Percentiles rank a stretch among this genome's conserved stretches.
Evolutionary conservation across 2,888 invertebrate genomes (phyloP).

Genomic region (Hymenopus coronatus): DNA sequence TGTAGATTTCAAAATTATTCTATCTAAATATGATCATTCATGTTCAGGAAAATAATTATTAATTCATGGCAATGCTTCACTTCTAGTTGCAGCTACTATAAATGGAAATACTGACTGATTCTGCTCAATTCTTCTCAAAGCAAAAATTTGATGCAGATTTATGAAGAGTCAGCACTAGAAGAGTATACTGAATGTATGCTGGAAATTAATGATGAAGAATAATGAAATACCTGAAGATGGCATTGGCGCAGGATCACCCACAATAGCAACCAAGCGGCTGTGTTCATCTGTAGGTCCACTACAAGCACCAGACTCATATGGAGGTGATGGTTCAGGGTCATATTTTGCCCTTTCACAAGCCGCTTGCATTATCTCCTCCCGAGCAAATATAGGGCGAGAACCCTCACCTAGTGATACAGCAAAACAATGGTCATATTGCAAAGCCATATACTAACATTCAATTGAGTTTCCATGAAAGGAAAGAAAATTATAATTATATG

Average conservation of each 20-base stretch:
- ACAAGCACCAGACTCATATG: neutral
- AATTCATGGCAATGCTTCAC: too few relatives aligned
- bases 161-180: neutral
- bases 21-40: too few relatives aligned
- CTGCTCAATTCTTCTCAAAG: neutral
- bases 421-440: neutral
- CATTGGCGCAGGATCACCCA: conserved; percentile 16
- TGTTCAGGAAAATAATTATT: too few relatives aligned
- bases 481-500: neutral
- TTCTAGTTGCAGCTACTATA: neutral
- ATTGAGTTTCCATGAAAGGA: neutral
- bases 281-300: conserved; percentile 16
- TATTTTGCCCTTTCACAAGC: conserved; percentile 9
- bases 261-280: conserved; percentile 27
- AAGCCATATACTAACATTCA: neutral
- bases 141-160: neutral
- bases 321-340: neutral
- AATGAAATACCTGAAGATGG: neutral
- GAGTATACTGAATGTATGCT: neutral
- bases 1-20: too few relatives aligned
- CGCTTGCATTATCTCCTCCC: conserved; percentile 34
- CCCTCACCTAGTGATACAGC: conserved; percentile 33
- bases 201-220: neutral
- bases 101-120: neutral
- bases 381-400: conserved; percentile 35